phyloP scores from a whole-genome alignment of 2,797 vertebrate genomes.

The Pseudomugil gertrudae region DNA sequence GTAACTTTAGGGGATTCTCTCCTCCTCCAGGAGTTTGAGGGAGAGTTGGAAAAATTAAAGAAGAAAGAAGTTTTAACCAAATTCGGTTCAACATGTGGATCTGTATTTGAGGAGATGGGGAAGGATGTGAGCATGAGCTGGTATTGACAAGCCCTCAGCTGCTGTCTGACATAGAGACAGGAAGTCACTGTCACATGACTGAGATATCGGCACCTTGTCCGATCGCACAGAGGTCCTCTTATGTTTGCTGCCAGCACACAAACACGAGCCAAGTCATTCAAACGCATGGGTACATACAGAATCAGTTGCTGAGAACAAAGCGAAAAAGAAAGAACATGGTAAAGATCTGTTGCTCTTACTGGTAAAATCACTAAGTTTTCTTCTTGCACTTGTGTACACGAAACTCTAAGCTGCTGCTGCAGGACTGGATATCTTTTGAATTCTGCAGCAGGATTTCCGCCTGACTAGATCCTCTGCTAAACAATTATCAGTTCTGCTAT shows the following conservation, averaged over 20 bases:
- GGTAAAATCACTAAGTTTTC: constrained; percentile 11
- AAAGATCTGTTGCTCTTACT: not conserved
- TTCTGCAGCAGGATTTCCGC: constrained; percentile 37
- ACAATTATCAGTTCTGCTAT: constrained; percentile 65
- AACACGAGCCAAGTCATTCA: constrained; percentile 66
- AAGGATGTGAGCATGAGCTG: constrained; percentile 68
- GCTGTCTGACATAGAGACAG: constrained; percentile 75
- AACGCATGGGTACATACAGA: constrained; percentile 34
- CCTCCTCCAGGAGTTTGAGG: not conserved
- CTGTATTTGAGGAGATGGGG: constrained; percentile 72
- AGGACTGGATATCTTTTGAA: constrained; percentile 14
- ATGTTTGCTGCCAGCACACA: constrained; percentile 77
- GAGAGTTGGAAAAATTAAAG: not conserved
- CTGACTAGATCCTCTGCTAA: constrained; percentile 52
- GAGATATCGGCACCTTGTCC: constrained; percentile 83
- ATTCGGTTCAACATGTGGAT: constrained; percentile 28
- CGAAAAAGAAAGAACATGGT: constrained; percentile 5
- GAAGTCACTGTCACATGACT: constrained; percentile 84
- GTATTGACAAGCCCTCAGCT: constrained; percentile 82
- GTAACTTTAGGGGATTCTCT: not conserved
- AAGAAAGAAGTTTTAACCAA: not conserved
- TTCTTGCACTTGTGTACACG: constrained; percentile 16
- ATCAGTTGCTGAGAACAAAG: constrained; percentile 24
- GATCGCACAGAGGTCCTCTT: constrained; percentile 74
- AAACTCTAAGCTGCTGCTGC: constrained; percentile 10